Conservation (phyloP, 2,888 invertebrate genomes). For the Hypselothyrea guttata region DNA sequence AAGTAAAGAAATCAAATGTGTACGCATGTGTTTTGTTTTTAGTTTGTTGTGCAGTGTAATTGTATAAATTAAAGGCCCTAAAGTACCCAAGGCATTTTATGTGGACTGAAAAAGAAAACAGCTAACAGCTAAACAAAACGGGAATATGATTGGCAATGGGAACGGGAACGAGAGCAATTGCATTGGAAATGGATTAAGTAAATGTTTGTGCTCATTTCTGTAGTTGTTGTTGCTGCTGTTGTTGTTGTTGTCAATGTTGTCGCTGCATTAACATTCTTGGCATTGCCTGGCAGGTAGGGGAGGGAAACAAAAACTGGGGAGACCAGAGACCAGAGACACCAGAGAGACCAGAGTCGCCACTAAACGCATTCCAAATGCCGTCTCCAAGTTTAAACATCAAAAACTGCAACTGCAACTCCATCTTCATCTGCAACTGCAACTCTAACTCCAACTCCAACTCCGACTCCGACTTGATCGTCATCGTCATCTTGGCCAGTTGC, state of each 20-base stretch:
- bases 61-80: no score
- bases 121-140: conserved; percentile 33
- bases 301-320: neutral
- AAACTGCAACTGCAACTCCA: conserved; percentile 11
- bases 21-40: no score
- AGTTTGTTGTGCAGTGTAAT: no score
- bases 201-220: conserved; percentile 69
- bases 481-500: no score
- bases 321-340: conserved; percentile 5
- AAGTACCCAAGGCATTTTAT: no score
- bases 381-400: conserved; percentile 11
- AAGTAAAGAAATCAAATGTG: no score
- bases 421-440: conserved; percentile 18
- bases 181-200: conserved; percentile 76
- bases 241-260: conserved; percentile 33
- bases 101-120: conserved; percentile 4
- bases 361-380: conserved; percentile 70
- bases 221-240: conserved; percentile 21
- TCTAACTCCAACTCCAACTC: neutral
- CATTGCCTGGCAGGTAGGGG: conserved; percentile 37
- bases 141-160: conserved; percentile 36
- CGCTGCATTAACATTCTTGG: conserved; percentile 77
- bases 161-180: conserved; percentile 55
- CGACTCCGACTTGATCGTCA: no score
- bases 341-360: conserved; percentile 46